These are phyloP conservation scores for Raillietiella orientalis DNA, from an alignment of 2,888 invertebrate genomes.

Conservation along the genomic window DNA sequence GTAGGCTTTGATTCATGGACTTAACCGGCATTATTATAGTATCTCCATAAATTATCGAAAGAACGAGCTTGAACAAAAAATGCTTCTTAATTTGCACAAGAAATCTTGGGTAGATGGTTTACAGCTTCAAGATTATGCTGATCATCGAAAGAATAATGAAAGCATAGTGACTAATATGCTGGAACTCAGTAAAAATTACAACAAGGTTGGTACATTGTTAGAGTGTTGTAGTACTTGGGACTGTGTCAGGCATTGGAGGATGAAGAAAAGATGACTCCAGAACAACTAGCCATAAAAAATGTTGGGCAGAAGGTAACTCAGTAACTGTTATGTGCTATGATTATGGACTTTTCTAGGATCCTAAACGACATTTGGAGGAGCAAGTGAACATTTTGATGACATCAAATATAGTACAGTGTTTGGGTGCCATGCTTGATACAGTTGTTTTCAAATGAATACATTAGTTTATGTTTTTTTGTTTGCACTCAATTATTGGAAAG, in stretches of 20 bases:
- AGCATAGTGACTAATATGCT: slow-evolving; percentile 84
- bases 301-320: no score
- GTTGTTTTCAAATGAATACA: slow-evolving; percentile 44
- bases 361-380: slow-evolving; percentile 95
- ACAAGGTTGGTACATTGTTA: slow-evolving; percentile 23
- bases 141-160: slow-evolving; percentile 75
- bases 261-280: slow-evolving; percentile 97
- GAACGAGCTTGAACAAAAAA: slow-evolving; percentile 95
- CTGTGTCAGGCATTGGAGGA: slow-evolving; percentile 51
- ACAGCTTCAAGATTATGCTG: slow-evolving; percentile 58
- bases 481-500: no score
- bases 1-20: slow-evolving; percentile 88
- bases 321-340: background rate
- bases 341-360: slow-evolving; percentile 31
- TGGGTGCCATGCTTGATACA: slow-evolving; percentile 85
- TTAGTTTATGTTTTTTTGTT: no score
- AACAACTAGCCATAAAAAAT: slow-evolving; percentile 95
- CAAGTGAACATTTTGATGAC: slow-evolving; percentile 90
- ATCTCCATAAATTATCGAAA: slow-evolving; percentile 98
- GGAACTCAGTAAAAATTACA: slow-evolving; percentile 86
- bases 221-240: slow-evolving; percentile 3
- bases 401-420: slow-evolving; percentile 84
- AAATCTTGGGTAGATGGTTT: slow-evolving; percentile 96
- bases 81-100: slow-evolving; percentile 92
- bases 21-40: slow-evolving; percentile 95